These are phyloP conservation scores for Acleris literana DNA, from an alignment of 2,888 invertebrate genomes.

Conservation along the genomic window DNA sequence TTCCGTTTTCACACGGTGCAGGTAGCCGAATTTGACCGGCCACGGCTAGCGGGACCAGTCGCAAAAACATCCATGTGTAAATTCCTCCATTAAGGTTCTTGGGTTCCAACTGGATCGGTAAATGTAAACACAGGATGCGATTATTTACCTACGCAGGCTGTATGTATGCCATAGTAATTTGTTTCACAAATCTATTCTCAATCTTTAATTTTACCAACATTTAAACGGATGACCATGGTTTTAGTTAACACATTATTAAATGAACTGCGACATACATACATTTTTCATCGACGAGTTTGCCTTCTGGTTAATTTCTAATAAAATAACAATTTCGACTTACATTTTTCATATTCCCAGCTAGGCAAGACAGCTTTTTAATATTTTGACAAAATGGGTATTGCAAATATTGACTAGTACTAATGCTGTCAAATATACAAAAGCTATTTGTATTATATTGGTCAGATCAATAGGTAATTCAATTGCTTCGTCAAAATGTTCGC, in stretches of 20 bases:
- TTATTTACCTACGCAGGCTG: background rate
- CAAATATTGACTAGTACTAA: background rate
- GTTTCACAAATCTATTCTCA: no score
- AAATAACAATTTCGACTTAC: no score
- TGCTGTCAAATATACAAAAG: background rate
- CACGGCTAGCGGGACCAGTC: conserved; percentile 54
- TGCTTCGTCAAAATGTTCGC: conserved; percentile 15
- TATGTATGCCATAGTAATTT: no score
- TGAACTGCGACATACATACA: no score
- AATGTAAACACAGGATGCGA: background rate
- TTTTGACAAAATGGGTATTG: background rate
- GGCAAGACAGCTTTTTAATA: no score
- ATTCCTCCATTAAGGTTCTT: conserved; percentile 11
- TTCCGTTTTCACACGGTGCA: conserved; percentile 80
- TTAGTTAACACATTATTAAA: no score
- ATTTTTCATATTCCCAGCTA: no score
- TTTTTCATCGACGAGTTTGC: no score
- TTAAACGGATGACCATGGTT: no score
- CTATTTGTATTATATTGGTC: conserved; percentile 12
- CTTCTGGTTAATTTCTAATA: no score
- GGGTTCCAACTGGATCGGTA: background rate
- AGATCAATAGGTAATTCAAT: conserved; percentile 22
- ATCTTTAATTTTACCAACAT: no score
- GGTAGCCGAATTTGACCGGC: conserved; percentile 63
- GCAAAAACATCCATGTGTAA: conserved; percentile 28